Percentiles rank a stretch among this genome's conserved stretches.
These are phyloP conservation scores for Cyclopterus lumpus DNA, from an alignment of 2,797 vertebrate species.

Conservation along the genomic window DNA sequence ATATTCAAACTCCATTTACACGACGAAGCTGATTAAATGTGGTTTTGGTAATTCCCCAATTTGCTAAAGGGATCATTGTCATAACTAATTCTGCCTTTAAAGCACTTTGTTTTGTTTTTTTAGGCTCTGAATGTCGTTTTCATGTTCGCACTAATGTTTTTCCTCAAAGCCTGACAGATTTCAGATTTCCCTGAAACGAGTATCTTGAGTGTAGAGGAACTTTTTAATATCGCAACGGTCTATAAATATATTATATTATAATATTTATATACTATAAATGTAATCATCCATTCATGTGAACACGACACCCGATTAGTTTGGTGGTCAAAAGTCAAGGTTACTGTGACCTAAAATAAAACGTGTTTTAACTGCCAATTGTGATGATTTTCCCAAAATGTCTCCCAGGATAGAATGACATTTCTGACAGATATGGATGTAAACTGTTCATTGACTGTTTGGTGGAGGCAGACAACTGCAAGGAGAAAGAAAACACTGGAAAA, in stretches of 20 bases:
- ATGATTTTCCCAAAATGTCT: not conserved
- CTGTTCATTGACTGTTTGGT: not conserved
- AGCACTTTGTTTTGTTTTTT: not conserved
- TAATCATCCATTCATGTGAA: not conserved
- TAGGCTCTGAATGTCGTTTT: slow-evolving; percentile 4
- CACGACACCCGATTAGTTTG: not conserved
- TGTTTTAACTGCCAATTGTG: not conserved
- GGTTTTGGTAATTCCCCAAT: not conserved
- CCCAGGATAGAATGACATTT: not conserved
- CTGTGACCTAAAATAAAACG: not conserved
- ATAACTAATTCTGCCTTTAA: slow-evolving; percentile 47
- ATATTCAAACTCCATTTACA: not conserved
- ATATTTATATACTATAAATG: slow-evolving; percentile 1
- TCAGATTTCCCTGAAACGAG: not conserved
- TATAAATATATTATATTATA: no score
- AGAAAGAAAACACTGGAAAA: not conserved
- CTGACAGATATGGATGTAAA: not conserved
- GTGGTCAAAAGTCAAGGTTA: not conserved
- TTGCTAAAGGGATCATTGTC: slow-evolving; percentile 39
- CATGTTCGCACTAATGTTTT: slow-evolving; percentile 38
- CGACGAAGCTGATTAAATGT: not conserved
- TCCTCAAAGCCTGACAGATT: not conserved
- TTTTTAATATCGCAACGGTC: not conserved
- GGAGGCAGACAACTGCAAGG: not conserved
- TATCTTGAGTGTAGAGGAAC: not conserved